Evolutionary conservation across 2,113 vertebrate species (phyloP).

Genomic region (Bothrops jararaca): DNA sequence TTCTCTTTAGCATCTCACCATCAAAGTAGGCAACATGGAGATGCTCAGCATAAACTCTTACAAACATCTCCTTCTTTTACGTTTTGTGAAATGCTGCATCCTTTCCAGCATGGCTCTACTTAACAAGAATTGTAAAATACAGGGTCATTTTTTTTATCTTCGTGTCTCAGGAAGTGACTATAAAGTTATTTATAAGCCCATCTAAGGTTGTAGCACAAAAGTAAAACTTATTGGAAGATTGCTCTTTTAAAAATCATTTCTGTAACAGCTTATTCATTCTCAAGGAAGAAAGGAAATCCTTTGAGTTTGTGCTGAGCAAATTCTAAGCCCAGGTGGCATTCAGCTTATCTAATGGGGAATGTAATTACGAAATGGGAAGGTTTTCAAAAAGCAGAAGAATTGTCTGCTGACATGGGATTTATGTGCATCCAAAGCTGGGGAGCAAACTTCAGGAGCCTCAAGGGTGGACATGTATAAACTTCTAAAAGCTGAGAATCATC

Average conservation of each 20-base stretch:
- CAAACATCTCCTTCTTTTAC: conserved; percentile 47
- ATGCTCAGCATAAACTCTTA: conserved; percentile 58
- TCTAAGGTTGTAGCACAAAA: conserved; percentile 39
- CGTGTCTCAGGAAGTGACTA: conserved; percentile 24
- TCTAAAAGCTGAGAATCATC: neutral
- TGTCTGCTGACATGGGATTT: neutral
- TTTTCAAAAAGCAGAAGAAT: neutral
- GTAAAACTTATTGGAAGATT: conserved; percentile 7
- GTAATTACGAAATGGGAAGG: neutral
- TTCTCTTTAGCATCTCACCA: conserved; percentile 37
- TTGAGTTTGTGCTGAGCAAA: neutral
- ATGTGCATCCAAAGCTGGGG: neutral
- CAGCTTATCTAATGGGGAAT: neutral
- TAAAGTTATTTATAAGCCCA: conserved; percentile 29
- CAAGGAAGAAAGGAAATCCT: neutral
- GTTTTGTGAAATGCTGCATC: conserved; percentile 48
- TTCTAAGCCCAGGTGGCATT: neutral
- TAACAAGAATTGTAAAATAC: conserved; percentile 51
- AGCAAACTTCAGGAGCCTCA: neutral
- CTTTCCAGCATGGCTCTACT: conserved; percentile 46
- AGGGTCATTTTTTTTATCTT: conserved; percentile 41
- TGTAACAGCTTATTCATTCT: neutral
- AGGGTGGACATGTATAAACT: neutral
- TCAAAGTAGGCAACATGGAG: conserved; percentile 49
- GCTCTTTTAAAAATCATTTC: neutral